Percentiles rank a stretch among this genome's conserved stretches.
Evolutionary conservation across 2,888 invertebrate genomes (phyloP).

Genomic region (Tenthredo distinguenda): DNA sequence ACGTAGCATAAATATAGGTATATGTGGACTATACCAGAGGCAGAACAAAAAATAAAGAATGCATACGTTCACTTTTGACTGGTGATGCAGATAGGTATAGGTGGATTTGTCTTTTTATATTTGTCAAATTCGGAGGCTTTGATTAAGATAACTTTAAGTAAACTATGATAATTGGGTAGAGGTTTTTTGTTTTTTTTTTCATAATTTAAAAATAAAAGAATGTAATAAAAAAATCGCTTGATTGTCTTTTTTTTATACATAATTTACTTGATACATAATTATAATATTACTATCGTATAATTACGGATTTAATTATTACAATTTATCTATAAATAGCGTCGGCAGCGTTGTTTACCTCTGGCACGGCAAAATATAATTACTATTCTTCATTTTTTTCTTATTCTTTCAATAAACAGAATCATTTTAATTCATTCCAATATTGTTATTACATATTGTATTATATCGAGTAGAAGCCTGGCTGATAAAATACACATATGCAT

Average conservation of each 20-base stretch:
- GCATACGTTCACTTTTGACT: neutral
- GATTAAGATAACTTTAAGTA: neutral
- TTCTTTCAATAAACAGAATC: slow-evolving; percentile 18
- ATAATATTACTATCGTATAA: slow-evolving; percentile 61
- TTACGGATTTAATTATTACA: slow-evolving; percentile 61
- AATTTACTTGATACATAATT: slow-evolving; percentile 72
- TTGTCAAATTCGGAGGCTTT: neutral
- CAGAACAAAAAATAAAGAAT: neutral
- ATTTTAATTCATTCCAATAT: slow-evolving; percentile 25
- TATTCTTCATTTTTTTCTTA: slow-evolving; percentile 9
- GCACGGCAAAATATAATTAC: slow-evolving; percentile 55
- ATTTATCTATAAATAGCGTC: slow-evolving; percentile 68
- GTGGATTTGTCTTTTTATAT: too few species aligned
- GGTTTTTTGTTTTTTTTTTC: neutral
- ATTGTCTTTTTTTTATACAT: slow-evolving; percentile 65
- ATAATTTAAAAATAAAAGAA: slow-evolving; percentile 30
- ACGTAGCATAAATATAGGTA: neutral
- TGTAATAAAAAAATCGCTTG: slow-evolving; percentile 41
- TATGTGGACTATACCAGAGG: neutral
- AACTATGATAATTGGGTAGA: neutral
- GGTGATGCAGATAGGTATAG: too few species aligned
- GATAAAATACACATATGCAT: slow-evolving; percentile 21
- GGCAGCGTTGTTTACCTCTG: slow-evolving; percentile 66
- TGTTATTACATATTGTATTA: slow-evolving; percentile 17
- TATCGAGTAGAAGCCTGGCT: slow-evolving; percentile 34